Evolutionary conservation across 2,888 invertebrate genomes (phyloP), one percentile per base, ranked within the genome.

Genomic region (Adelognathus sp.): DNA sequence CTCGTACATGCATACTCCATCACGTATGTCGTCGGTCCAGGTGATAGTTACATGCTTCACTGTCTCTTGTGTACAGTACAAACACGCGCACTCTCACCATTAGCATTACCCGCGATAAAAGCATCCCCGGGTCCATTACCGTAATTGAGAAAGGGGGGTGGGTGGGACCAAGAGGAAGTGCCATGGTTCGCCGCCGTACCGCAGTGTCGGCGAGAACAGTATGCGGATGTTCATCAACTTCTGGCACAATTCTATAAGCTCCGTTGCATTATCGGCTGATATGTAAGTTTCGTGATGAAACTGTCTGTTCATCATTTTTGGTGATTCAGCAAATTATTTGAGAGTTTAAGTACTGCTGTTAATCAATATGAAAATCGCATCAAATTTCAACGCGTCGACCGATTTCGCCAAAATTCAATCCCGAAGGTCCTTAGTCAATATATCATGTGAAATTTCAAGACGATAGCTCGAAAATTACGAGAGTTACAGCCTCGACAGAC

Each of bases 91-190:
- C 76, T 69, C 70, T 58, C 61, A 79, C 74, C 64, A 69, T 79
- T 74, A 79, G 71, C 79, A 75, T 79, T 79, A 81, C 81, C 50
- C 76, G 54, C 80, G 81, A 84, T 86, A 84, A 86, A 86, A 86
- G 82, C 83, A 85, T 84, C 85, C 77, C 79, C 44, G 79, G 82
- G 79, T 82, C 86, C 86, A 85, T 86, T 86, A 83, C 76, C 81
- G 83, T 86, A 86, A 86, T 86, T 86, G 83, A 80, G 63, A 66
- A 73, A 44, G 67, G 71, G 75, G 56, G 50, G 46, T 46, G 76
- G 70, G 39, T 46, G n/a, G 27, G 27, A n/a, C n/a, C 31, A 44
- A 18, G 54, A 67, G 67, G 61, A 46, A 63, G 27, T 67, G 50
- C 50, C 63, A 67, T 36, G 75, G 60, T 61, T 79, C 36, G 54